phyloP scores from a whole-genome alignment of 2,797 vertebrate species.

The Monodelphis domestica region DNA sequence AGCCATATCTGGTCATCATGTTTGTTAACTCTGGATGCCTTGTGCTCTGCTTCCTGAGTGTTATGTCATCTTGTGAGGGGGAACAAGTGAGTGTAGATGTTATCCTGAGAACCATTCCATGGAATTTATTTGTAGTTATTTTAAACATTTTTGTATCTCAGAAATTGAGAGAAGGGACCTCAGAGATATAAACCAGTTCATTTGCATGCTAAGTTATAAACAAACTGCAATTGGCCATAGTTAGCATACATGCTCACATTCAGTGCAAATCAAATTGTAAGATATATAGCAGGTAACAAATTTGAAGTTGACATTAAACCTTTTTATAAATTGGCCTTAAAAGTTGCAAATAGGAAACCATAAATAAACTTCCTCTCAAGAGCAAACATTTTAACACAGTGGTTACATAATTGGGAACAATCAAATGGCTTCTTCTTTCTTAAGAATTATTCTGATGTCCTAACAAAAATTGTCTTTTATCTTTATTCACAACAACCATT shows the following conservation, averaged over 20 bases:
- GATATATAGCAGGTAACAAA: neutral
- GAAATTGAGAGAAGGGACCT: neutral
- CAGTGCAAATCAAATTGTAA: neutral
- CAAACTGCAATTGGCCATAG: neutral
- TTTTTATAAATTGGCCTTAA: neutral
- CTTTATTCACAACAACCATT: neutral
- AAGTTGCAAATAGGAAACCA: conserved; percentile 16
- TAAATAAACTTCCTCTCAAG: neutral
- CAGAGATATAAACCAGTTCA: neutral
- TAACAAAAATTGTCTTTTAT: conserved; percentile 15
- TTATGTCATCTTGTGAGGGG: neutral
- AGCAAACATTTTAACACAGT: conserved; percentile 29
- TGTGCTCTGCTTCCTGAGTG: neutral
- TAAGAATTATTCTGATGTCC: conserved; percentile 15
- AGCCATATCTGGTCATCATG: neutral
- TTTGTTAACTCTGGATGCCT: neutral
- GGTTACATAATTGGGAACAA: conserved; percentile 14
- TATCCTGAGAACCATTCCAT: neutral
- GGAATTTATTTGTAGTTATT: neutral
- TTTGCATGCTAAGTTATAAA: neutral
- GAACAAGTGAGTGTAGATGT: neutral
- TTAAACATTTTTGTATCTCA: neutral
- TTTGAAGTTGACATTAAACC: neutral
- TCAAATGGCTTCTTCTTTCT: conserved; percentile 56
- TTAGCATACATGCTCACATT: neutral